These are phyloP conservation scores for Schlechtendalia chinensis DNA, from an alignment of 1,140 invertebrate genomes.

Conservation along the genomic window DNA sequence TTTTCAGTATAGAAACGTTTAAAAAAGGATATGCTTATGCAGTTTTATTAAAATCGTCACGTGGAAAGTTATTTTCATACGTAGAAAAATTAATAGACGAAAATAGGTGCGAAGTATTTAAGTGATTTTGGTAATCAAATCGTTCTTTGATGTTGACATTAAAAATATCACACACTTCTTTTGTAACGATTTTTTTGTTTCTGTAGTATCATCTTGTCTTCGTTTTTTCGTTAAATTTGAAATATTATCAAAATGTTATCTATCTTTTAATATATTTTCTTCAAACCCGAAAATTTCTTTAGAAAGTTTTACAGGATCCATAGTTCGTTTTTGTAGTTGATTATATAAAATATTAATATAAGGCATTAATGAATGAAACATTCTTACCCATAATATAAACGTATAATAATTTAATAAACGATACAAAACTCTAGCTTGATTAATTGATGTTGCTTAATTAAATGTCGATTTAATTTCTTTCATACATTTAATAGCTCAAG, in stretches of 20 bases:
- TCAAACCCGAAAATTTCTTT: background rate
- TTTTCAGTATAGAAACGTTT: background rate
- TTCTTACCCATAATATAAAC: background rate
- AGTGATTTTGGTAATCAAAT: background rate
- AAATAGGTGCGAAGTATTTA: background rate
- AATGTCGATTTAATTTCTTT: background rate
- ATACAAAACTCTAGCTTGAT: background rate
- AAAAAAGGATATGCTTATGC: background rate
- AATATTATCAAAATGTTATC: background rate
- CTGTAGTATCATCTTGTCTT: background rate
- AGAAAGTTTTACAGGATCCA: background rate
- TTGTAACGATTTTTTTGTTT: background rate
- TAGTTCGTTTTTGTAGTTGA: background rate
- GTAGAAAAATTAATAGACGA: background rate
- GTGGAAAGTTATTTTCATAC: background rate
- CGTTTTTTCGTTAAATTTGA: background rate
- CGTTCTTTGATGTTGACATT: background rate
- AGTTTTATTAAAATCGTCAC: background rate
- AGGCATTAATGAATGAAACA: background rate
- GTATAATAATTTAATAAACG: background rate
- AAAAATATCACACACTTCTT: background rate
- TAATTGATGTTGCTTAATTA: background rate
- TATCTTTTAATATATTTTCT: background rate
- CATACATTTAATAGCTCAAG: background rate
- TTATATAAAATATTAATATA: background rate